phyloP scores from a whole-genome alignment of 2,888 invertebrate species.

The Drosophila conformis region DNA sequence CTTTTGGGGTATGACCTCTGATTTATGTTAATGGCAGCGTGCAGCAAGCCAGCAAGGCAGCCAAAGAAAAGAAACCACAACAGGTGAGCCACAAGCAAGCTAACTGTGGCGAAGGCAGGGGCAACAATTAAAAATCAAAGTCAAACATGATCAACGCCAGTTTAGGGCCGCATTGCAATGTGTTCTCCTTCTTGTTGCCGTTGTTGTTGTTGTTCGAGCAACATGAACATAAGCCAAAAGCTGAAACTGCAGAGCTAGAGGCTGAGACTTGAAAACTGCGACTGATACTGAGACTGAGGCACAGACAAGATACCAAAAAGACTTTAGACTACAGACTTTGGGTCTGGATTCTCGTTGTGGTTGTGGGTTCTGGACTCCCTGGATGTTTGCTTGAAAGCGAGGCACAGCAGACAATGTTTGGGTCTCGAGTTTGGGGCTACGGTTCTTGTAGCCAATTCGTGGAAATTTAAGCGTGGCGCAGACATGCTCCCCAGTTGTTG shows the following conservation, averaged over 20 bases:
- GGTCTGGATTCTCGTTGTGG: constrained; percentile 22
- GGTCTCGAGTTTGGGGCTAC: constrained; percentile 56
- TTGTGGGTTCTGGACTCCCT: constrained; percentile 12
- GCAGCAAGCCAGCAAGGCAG: constrained; percentile 20
- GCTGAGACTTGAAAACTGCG: constrained; percentile 29
- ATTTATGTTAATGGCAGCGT: constrained; percentile 73
- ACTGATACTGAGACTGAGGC: constrained; percentile 13
- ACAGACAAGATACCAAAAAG: constrained; percentile 33
- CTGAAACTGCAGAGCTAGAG: constrained; percentile 11
- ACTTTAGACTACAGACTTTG: constrained; percentile 27
- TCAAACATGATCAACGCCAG: constrained; percentile 84
- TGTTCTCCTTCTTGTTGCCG: constrained; percentile 41
- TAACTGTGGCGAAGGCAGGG: constrained; percentile 37
- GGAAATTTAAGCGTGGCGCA: constrained; percentile 80
- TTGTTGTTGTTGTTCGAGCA: constrained; percentile 57
- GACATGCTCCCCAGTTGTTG: constrained; percentile 72
- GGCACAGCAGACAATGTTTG: constrained; percentile 59
- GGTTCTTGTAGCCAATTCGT: constrained; percentile 82
- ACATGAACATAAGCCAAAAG: constrained; percentile 75
- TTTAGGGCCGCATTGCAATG: constrained; percentile 74
- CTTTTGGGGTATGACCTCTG: constrained; percentile 70
- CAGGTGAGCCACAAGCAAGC: constrained; percentile 71
- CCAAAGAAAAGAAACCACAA: constrained; percentile 42
- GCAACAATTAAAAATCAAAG: constrained; percentile 85
- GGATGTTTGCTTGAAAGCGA: constrained; percentile 20